These are phyloP conservation scores for Neostethus bicornis DNA, from an alignment of 2,797 vertebrate species.

Conservation along the genomic window DNA sequence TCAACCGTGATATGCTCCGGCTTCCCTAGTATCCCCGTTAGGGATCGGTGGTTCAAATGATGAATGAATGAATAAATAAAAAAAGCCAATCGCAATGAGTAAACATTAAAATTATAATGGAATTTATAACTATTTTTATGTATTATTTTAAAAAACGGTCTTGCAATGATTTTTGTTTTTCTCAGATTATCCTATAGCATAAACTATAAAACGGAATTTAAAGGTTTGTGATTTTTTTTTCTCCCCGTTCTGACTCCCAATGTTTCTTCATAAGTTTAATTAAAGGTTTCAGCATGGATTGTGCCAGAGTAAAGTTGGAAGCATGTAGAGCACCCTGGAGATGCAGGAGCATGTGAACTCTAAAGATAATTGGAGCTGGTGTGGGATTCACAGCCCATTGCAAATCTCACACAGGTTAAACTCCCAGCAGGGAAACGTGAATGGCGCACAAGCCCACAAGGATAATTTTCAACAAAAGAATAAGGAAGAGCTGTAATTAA, in stretches of 20 bases:
- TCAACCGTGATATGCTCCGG: too few species aligned
- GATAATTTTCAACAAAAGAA: conserved; percentile 58
- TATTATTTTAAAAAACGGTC: too few species aligned
- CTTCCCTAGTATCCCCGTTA: too few species aligned
- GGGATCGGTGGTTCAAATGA: too few species aligned
- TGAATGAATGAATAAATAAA: too few species aligned
- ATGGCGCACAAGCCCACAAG: conserved; percentile 37
- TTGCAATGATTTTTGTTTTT: too few species aligned
- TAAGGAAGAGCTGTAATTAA: conserved; percentile 62
- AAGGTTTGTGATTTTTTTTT: too few species aligned
- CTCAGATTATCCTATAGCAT: too few species aligned
- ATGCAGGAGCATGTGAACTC: conserved; percentile 42
- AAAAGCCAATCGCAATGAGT: too few species aligned
- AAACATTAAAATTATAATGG: too few species aligned
- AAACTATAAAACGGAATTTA: too few species aligned
- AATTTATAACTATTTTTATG: too few species aligned
- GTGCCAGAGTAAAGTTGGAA: conserved; percentile 31
- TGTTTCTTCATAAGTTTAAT: not conserved
- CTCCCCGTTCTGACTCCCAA: not conserved
- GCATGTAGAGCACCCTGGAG: conserved; percentile 52
- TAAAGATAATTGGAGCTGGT: conserved; percentile 59
- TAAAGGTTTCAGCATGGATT: conserved; percentile 19
- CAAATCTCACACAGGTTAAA: conserved; percentile 60
- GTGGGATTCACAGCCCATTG: conserved; percentile 72
- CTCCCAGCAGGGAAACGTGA: conserved; percentile 61